phyloP scores from a whole-genome alignment of 2,797 vertebrate species.

The Pseudocheirus occidentalis region DNA sequence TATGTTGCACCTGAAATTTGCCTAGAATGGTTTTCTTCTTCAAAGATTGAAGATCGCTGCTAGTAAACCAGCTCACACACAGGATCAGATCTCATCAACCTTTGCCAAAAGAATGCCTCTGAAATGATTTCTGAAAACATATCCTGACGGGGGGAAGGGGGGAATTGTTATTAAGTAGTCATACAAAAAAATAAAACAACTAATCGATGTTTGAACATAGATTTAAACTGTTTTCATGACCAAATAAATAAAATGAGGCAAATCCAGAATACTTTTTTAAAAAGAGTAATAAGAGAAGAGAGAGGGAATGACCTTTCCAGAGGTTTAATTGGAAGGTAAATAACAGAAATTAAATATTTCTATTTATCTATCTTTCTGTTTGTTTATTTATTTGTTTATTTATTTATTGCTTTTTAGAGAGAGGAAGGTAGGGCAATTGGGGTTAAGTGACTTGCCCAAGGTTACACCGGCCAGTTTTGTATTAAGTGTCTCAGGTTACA shows the following conservation, averaged over 20 bases:
- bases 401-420: too few species aligned
- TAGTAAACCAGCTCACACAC: neutral
- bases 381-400: too few species aligned
- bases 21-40: neutral
- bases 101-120: neutral
- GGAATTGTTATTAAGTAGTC: neutral
- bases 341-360: too few species aligned
- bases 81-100: neutral
- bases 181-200: neutral
- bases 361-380: too few species aligned
- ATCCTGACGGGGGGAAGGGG: neutral
- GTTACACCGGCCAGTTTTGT: too few species aligned
- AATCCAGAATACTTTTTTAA: neutral
- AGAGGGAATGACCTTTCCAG: neutral
- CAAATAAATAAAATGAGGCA: neutral
- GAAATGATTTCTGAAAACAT: neutral
- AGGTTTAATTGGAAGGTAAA: neutral
- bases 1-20: neutral
- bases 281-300: neutral
- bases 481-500: too few species aligned
- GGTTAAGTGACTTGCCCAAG: too few species aligned
- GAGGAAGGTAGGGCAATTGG: too few species aligned
- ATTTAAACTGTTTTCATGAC: conserved; percentile 1
- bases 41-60: neutral
- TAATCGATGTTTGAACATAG: neutral